Conservation (phyloP, 2,888 invertebrate genomes). For the Anaspis maculata region DNA sequence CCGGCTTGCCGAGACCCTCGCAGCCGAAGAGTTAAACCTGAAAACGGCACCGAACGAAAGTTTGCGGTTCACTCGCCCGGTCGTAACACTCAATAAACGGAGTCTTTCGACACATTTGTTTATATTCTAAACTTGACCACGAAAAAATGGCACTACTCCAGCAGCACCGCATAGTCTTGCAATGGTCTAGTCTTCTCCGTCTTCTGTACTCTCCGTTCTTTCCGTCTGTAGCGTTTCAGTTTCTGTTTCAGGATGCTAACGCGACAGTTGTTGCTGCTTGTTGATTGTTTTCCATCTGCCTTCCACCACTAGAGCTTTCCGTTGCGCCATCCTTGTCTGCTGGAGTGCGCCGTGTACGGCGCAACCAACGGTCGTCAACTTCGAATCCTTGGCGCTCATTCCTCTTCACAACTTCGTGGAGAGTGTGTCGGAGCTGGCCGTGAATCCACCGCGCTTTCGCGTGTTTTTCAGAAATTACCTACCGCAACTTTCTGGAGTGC, state of each 20-base stretch:
- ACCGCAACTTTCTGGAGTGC: not conserved
- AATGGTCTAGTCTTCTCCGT: no score
- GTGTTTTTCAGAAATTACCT: not conserved
- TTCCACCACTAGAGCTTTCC: not conserved
- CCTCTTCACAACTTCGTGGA: conserved; percentile 10
- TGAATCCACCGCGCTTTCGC: conserved; percentile 3
- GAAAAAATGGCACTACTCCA: no score
- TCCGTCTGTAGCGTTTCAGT: no score
- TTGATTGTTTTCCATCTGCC: conserved; percentile 5
- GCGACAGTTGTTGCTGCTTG: conserved; percentile 9
- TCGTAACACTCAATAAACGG: no score
- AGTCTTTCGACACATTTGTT: no score
- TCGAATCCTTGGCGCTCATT: conserved; percentile 12
- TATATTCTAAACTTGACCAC: conserved; percentile 12
- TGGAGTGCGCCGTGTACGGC: conserved; percentile 8
- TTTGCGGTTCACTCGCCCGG: no score
- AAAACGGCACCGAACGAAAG: no score
- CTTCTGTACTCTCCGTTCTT: no score
- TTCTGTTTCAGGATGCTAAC: conserved; percentile 2
- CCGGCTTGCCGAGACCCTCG: no score
- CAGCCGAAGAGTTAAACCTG: no score
- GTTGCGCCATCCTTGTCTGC: conserved; percentile 2
- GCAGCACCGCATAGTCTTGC: no score
- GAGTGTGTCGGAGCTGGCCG: conserved; percentile 3
- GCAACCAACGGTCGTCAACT: conserved; percentile 11